Base-by-base conservation (phyloP, 1,140 invertebrate genomes). In the Venustaconcha ellipsiformis region DNA sequence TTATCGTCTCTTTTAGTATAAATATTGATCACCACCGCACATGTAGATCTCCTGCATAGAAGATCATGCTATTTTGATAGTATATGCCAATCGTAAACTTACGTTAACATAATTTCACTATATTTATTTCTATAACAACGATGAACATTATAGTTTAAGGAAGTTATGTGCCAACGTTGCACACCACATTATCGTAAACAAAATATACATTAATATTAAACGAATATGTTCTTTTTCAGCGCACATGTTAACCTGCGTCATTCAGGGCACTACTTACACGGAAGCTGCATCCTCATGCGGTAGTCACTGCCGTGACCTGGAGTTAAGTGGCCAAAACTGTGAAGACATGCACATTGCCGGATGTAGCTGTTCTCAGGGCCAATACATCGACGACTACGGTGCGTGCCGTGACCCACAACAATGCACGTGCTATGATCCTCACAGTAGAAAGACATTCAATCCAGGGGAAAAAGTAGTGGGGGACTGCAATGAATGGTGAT, bases 351-450 rank as follows among this genome's bases (percentile, higher is more conserved):
- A 76, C 59, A 67, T 80, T 15, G 63, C 79, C n/a, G 79, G 79
- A 57, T 80, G 79, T 59, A 59, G 57, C 56, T 80, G 79, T 65
- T 6, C 37, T 6, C 6, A 48, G 37, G 79, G 74, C 20, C 63
- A 74, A 67, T 60, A 69, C 14, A 66, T 77, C 55, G 74, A 80
- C 60, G 70, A 80, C 64, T 69, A 73, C 66, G 74, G 74, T 30
- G 70, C 74, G 17, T 80, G 79, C 70, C 75, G 77, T 8, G 37
- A 57, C 18, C 18, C 59, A 18, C 57, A 17, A 14, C 70, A 73
- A n/a, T 80, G 79, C 68, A 73, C 79, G 17, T 80, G 79, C 63
- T 80, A 78, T 63, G 79, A 80, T 67, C 57, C 74, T 67, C 64
- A 70, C 62, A 13, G 13, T 30, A 37, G 75, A 77, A 62, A 70